A percentile compares a stretch with the other conserved stretches of the same genome.
phyloP scores from a whole-genome alignment of 2,888 invertebrate species.

The Arrhopalites spinosus region DNA sequence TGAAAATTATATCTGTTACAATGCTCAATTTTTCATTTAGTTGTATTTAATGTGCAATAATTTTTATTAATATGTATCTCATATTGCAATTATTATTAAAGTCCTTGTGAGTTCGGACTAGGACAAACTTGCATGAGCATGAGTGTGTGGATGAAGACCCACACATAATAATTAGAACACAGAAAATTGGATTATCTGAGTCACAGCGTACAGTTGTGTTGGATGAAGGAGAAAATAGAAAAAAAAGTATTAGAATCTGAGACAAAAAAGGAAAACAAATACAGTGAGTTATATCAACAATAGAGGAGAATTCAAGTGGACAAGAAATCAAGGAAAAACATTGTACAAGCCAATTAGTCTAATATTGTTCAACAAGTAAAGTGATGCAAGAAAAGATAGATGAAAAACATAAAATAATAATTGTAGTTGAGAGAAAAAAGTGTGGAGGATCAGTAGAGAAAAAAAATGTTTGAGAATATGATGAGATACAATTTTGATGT shows the following conservation, averaged over 20 bases:
- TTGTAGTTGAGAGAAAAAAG: neutral
- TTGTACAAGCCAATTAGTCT: neutral
- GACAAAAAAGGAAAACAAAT: neutral
- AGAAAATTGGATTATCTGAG: neutral
- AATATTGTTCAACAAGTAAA: neutral
- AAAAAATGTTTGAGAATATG: neutral
- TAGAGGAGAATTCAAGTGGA: no score
- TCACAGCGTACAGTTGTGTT: neutral
- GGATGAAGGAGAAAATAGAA: neutral
- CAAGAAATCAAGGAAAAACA: no score
- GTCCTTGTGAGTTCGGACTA: no score
- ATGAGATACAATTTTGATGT: neutral
- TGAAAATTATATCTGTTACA: slow-evolving; percentile 9
- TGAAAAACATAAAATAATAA: neutral
- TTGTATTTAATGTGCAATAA: neutral
- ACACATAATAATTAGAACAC: no score
- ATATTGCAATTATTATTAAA: neutral
- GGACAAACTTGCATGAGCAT: no score
- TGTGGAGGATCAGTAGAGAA: neutral
- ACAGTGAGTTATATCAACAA: no score
- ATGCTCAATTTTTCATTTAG: slow-evolving; percentile 2
- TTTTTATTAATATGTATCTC: no score
- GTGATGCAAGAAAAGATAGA: neutral
- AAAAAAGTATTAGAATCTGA: neutral
- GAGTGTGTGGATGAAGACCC: no score